phyloP scores from a whole-genome alignment of 2,797 vertebrate genomes.

The Onychomys arenicola region DNA sequence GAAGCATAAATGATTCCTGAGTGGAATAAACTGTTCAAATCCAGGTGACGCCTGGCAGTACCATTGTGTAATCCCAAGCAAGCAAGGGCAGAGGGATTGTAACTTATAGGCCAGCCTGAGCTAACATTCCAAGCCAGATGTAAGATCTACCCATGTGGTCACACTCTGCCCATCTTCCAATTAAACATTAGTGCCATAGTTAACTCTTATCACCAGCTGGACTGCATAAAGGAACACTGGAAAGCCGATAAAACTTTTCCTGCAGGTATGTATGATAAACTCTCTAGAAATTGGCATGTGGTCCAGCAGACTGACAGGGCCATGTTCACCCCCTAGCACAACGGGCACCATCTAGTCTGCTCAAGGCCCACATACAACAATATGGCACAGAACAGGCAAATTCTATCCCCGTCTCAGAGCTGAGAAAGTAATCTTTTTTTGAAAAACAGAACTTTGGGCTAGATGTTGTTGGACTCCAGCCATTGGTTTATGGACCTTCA shows the following conservation, averaged over 20 bases:
- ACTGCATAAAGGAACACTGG: neutral
- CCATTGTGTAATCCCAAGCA: neutral
- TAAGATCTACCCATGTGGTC: neutral
- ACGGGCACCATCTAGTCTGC: neutral
- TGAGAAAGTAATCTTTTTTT: neutral
- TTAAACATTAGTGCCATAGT: neutral
- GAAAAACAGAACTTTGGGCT: neutral
- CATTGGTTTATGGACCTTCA: neutral
- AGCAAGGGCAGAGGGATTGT: neutral
- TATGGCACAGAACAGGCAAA: neutral
- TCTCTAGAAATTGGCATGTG: neutral
- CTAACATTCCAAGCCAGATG: neutral
- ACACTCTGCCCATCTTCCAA: neutral
- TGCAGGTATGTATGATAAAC: neutral
- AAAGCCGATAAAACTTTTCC: neutral
- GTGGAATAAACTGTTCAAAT: neutral
- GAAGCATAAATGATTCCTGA: neutral
- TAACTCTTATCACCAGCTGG: neutral
- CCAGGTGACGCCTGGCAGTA: too few relatives aligned
- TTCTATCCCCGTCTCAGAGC: neutral
- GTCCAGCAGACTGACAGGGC: neutral
- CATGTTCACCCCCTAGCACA: too few relatives aligned
- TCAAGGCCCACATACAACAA: neutral
- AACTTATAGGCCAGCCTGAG: neutral
- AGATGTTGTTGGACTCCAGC: neutral